A percentile compares a stretch with the other conserved stretches of the same genome.
Conservation (phyloP, 2,797 vertebrate species). For the Anguilla anguilla region DNA sequence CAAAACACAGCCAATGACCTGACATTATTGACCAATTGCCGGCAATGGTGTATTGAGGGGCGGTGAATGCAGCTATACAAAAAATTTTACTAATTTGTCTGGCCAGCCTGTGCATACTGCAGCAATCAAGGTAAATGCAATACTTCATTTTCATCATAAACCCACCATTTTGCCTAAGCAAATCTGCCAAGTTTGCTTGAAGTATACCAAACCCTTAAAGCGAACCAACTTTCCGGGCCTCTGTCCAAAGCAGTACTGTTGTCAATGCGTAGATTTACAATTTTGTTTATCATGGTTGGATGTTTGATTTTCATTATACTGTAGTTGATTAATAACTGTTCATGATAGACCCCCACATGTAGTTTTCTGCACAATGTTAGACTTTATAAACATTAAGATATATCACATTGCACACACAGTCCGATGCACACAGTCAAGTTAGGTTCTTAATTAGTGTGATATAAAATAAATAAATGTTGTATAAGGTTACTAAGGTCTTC, state of each 20-base stretch:
- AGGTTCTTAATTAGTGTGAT: not conserved
- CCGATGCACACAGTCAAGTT: not conserved
- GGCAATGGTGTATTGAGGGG: too few relatives aligned
- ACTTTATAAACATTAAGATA: not conserved
- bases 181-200: too few relatives aligned
- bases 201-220: not conserved
- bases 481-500: conserved; percentile 6
- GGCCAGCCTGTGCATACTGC: too few relatives aligned
- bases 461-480: conserved; percentile 18
- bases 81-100: too few relatives aligned
- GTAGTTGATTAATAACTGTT: not conserved
- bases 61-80: too few relatives aligned
- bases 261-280: not conserved
- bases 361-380: conserved; percentile 1
- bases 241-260: not conserved
- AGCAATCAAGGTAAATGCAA: too few relatives aligned
- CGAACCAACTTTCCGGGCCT: not conserved
- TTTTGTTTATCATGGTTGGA: not conserved
- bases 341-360: not conserved
- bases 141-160: too few relatives aligned
- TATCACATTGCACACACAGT: not conserved
- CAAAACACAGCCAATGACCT: too few relatives aligned
- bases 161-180: too few relatives aligned
- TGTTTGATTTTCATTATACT: not conserved
- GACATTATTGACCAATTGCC: too few relatives aligned